Base-by-base conservation (phyloP, 1,140 invertebrate genomes). In the Oncopodura yosiiana region DNA sequence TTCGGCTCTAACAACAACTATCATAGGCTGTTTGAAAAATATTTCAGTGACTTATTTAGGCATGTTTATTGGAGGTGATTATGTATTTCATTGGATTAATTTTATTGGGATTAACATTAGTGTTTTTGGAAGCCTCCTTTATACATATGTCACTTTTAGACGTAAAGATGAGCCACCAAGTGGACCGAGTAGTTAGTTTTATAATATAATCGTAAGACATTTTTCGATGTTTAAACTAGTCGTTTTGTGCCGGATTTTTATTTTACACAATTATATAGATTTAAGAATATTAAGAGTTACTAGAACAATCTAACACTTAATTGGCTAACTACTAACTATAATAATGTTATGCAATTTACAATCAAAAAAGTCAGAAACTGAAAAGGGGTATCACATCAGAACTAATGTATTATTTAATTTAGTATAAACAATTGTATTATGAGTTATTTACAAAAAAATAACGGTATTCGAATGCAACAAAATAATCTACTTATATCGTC, bases 61-160 rank as follows among this genome's bases (percentile, higher is more conserved):
- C 24, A 98, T 99, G 92, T 78, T 95, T 23, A 87, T 97, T 50
- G 94, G 93, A 39, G 94, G 93, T 12, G 94, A 99, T 72, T 99
- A 98, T 71, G 80, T 96, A 42, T 98, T 95, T 69, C 84, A 84
- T 3, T 81, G 80, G 78, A 71, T 87, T 21, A 98, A 98, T 70
- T 98, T 97, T 74, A 74, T 94, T 57, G 94, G 94, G 11, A 78
- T 96, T 24, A 95, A 94, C 73, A 81, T 96, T 42, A 87, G 85
- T 69, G 84, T 90, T n/a, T 50, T 83, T 37, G 86, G 86, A 38
- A 89, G 86, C 72, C 71, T 87, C 37, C 70, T 86, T 23, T 86
- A 87, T 63, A 83, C 84, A 3, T 86, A 82, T 72, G 80, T 87
- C 1, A 86, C 84, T 5, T 87, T 86, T 67, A 76, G 77, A 45